Evolutionary conservation across 2,888 invertebrate species (phyloP).

Genomic region (Andrena marginata): DNA sequence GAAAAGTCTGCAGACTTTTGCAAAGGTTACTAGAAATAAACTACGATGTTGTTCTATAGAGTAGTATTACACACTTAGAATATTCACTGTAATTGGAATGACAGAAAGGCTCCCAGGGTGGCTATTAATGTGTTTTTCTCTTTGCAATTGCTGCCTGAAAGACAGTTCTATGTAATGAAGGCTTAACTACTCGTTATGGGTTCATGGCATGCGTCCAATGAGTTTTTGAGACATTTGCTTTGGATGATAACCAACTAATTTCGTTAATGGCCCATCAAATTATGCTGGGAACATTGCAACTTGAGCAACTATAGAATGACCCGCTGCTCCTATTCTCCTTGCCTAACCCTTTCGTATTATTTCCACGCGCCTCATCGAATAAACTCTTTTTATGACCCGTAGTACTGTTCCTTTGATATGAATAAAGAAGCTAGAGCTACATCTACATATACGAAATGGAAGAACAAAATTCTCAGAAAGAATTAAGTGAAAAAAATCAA

Average conservation of each 20-base stretch:
- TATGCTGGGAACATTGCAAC: conserved; percentile 3
- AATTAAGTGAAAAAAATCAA: background rate
- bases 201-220: conserved; percentile 52
- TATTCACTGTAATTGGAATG: background rate
- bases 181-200: conserved; percentile 32
- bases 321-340: background rate
- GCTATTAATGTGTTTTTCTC: background rate
- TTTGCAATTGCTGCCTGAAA: conserved; percentile 23
- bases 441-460: no score
- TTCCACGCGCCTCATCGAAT: background rate
- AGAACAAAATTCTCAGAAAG: background rate
- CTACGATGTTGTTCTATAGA: background rate
- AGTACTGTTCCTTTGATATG: no score
- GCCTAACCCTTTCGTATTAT: background rate
- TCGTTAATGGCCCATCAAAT: conserved; percentile 20
- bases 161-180: conserved; percentile 26
- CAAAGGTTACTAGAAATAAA: background rate
- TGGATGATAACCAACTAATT: conserved; percentile 35
- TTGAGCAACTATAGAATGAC: background rate
- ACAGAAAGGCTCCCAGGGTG: background rate
- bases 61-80: background rate
- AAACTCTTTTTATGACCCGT: background rate
- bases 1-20: background rate
- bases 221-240: conserved; percentile 19
- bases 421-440: no score